A percentile compares a stretch with the other conserved stretches of the same genome.
Conservation (phyloP, 2,888 invertebrate genomes). For the Leptarthrus brevirostris region DNA sequence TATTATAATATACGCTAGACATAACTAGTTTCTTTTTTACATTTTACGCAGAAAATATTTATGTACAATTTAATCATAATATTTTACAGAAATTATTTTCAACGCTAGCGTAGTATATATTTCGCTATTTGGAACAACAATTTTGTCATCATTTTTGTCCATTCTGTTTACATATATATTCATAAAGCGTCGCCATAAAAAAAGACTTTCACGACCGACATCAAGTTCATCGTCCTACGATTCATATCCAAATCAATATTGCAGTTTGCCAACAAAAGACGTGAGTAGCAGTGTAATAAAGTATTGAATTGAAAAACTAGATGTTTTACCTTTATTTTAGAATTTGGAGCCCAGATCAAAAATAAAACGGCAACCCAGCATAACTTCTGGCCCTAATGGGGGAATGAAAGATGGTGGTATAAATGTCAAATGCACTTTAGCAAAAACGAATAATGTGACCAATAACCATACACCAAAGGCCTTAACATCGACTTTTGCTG, state of each 20-base stretch:
- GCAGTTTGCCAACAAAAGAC: slow-evolving; percentile 84
- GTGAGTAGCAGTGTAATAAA: slow-evolving; percentile 67
- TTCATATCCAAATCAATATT: slow-evolving; percentile 85
- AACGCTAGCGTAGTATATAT: slow-evolving; percentile 12
- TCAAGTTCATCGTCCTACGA: slow-evolving; percentile 86
- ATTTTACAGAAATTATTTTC: slow-evolving; percentile 19
- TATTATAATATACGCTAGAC: not conserved
- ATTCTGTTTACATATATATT: slow-evolving; percentile 61
- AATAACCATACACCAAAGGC: slow-evolving; percentile 76
- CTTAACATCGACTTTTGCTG: slow-evolving; percentile 77
- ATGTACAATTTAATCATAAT: too few species aligned
- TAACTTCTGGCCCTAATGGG: slow-evolving; percentile 70
- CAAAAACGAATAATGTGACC: slow-evolving; percentile 71
- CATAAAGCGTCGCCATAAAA: slow-evolving; percentile 64
- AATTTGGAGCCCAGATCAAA: slow-evolving; percentile 66
- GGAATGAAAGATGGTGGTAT: slow-evolving; percentile 61
- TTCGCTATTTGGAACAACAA: slow-evolving; percentile 67
- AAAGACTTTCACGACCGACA: slow-evolving; percentile 67
- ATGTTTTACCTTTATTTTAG: slow-evolving; percentile 51
- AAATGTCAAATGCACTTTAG: slow-evolving; percentile 65
- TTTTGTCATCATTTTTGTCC: slow-evolving; percentile 67
- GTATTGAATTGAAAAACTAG: too few species aligned
- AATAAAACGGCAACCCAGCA: slow-evolving; percentile 77
- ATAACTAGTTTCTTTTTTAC: not conserved
- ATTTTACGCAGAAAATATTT: not conserved